Base-by-base conservation (phyloP, 2,113 vertebrate genomes). In the Cyprinus carpio region DNA sequence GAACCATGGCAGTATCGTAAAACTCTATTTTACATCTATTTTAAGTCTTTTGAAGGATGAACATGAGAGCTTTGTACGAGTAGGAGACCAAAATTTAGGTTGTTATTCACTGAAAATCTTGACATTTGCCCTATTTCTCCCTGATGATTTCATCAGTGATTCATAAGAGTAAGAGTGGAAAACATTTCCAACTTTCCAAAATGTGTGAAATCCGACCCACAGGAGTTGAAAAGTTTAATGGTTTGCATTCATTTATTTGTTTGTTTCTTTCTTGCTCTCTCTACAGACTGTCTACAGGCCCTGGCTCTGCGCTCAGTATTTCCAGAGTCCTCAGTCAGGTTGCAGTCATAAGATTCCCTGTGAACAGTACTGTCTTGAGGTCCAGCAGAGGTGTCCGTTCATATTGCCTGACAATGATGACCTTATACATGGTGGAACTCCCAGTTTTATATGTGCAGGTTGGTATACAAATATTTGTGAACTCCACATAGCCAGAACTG, bases 371-470 rank as follows among this genome's bases (percentile, higher is more conserved):
- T 99, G 98, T 95, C 95, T 98, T 93, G 97, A 99, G 92, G 98
- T 99, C 93, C 98, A 98, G 95, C 97, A 97, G 90, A 95, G 96
- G 92, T 99, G 98, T 94, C 98, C 98, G 80, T 99, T 99, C 93
- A 96, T 99, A 93, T 92, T 99, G 96, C 98, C 98, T 78, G 98
- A 99, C 95, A 99, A 99, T 18, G 97, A 99, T 89, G 98, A 99
- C 94, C 97, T 99, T 92, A 96, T 99, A 93, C 97, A 99, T 8
- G 98, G 98, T 93, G 98, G 98, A 93, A 96, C 97, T 92, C 98
- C 98, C 93, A 99, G 98, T 95, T 99, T 99, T 97, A 97, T 99
- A 96, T 99, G 98, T 93, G 96, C 97, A 98, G 98, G 98, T 99
- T 85, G 89, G 46, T 85, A 82, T 4, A 8, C 8, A 54, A 31